Evolutionary conservation across 2,113 vertebrate species (phyloP).

Genomic region (Callaeas wilsoni): DNA sequence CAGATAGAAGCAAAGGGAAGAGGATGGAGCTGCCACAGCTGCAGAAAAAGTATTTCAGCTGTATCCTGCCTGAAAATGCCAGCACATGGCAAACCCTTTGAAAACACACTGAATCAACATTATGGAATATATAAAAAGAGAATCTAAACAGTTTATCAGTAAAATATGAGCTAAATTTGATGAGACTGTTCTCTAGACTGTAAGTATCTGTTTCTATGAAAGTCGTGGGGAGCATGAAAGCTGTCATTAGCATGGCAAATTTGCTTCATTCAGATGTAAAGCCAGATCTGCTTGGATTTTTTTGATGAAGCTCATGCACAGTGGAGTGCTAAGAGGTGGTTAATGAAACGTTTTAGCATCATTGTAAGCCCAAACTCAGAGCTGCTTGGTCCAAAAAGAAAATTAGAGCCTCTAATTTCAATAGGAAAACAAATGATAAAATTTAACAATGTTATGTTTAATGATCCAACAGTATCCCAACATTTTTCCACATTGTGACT

Average conservation of each 20-base stretch:
- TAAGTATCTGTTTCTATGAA: not conserved
- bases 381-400: not conserved
- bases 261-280: not conserved
- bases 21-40: not conserved
- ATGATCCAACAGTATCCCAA: not conserved
- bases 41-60: not conserved
- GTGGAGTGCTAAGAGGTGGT: not conserved
- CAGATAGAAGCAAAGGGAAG: not conserved
- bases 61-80: not conserved
- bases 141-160: not conserved
- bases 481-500: not conserved
- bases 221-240: not conserved
- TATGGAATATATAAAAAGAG: not conserved
- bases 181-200: constrained; percentile 9
- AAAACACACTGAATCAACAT: not conserved
- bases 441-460: not conserved
- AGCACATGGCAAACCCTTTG: not conserved
- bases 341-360: not conserved
- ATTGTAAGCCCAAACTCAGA: not conserved
- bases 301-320: not conserved
- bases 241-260: not conserved
- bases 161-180: constrained; percentile 35
- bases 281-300: not conserved
- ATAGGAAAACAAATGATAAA: not conserved
- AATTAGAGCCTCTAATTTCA: not conserved